These are phyloP conservation scores for Hemicentrotus pulcherrimus DNA, from an alignment of 35 echinoderm and acorn worm species.

Conservation along the genomic window DNA sequence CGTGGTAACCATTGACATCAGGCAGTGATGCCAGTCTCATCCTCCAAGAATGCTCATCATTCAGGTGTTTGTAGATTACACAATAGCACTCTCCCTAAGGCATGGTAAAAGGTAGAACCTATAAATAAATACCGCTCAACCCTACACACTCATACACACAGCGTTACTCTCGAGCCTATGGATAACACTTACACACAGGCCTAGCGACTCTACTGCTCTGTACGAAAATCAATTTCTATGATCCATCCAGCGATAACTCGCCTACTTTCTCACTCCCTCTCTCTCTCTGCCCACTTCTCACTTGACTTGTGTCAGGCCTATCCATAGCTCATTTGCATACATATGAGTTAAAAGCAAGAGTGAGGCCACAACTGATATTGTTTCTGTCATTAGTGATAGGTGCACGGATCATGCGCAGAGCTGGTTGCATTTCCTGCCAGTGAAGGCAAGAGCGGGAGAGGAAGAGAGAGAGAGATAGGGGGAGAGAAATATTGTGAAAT, in stretches of 20 bases:
- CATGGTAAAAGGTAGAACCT: slow-evolving; percentile 1
- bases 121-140: slow-evolving; percentile 17
- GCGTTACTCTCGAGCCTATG: background rate
- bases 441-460: background rate
- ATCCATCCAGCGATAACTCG: background rate
- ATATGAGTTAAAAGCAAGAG: slow-evolving; percentile 24
- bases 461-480: background rate
- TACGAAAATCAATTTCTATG: slow-evolving; percentile 6
- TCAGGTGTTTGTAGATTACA: slow-evolving; percentile 11
- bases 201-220: background rate
- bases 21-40: background rate
- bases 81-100: background rate
- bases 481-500: background rate
- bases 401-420: slow-evolving; percentile 33
- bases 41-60: background rate
- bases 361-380: slow-evolving; percentile 7
- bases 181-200: background rate
- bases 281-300: background rate
- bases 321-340: slow-evolving; percentile 46
- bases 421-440: background rate
- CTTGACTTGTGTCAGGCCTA: background rate
- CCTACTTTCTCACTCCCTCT: slow-evolving; percentile 27
- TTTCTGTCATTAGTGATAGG: background rate
- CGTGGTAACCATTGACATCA: slow-evolving; percentile 49
- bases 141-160: background rate